A percentile compares a stretch with the other conserved stretches of the same genome.
Evolutionary conservation across 2,113 vertebrate genomes (phyloP).

Genomic region (Ammodytes dubius): DNA sequence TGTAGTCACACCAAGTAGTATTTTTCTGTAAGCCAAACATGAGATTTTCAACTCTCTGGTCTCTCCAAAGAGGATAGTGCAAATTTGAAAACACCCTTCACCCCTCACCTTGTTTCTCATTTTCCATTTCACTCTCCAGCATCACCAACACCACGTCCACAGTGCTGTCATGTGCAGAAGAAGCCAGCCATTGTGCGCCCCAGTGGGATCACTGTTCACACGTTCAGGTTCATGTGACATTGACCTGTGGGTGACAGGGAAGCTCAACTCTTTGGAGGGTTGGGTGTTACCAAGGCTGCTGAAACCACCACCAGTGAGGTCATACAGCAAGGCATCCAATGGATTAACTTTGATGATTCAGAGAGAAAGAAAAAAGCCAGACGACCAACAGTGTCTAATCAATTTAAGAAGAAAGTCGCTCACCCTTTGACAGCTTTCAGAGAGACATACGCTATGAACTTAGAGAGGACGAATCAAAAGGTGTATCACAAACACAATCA

Average conservation of each 20-base stretch:
- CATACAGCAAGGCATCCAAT: constrained; percentile 24
- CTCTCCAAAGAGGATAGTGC: not conserved
- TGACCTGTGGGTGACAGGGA: constrained; percentile 60
- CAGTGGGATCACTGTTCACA: constrained; percentile 68
- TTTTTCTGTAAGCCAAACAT: not conserved
- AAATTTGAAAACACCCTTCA: constrained; percentile 22
- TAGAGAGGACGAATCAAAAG: constrained; percentile 11
- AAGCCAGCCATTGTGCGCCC: constrained; percentile 31
- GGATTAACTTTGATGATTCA: constrained; percentile 47
- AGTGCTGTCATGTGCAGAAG: constrained; percentile 11
- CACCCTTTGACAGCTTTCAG: constrained; percentile 22
- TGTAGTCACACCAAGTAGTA: not conserved
- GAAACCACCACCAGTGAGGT: constrained; percentile 44
- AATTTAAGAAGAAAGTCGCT: constrained; percentile 42
- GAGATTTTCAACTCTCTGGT: not conserved
- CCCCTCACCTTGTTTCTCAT: not conserved
- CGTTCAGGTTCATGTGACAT: constrained; percentile 67
- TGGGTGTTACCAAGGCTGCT: constrained; percentile 55
- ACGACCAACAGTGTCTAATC: constrained; percentile 27
- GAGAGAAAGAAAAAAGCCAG: constrained; percentile 37
- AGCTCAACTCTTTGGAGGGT: constrained; percentile 45
- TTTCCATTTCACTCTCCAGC: not conserved
- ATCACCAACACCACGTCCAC: constrained; percentile 21
- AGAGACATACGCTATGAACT: constrained; percentile 3
- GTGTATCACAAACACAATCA: constrained; percentile 47